Percentiles rank a stretch among this genome's conserved stretches.
These are phyloP conservation scores for Popillia japonica DNA, from an alignment of 1,140 invertebrate genomes.

Conservation along the genomic window DNA sequence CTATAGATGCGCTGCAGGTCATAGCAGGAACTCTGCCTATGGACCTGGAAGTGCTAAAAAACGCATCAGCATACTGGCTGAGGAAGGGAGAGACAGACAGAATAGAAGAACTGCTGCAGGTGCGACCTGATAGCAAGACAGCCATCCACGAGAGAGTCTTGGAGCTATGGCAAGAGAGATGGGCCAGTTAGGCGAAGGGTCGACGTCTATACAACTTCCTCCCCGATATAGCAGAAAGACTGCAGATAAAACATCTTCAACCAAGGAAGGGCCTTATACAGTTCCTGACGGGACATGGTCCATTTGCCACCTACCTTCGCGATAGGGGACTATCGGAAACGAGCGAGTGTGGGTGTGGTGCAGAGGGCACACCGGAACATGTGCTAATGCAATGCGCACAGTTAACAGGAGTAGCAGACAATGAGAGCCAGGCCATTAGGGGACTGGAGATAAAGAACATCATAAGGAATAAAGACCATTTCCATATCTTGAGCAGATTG, in stretches of 20 bases:
- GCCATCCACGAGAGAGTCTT: not conserved
- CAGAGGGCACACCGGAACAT: slow-evolving; percentile 8
- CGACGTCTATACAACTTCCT: slow-evolving; percentile 8
- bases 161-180: slow-evolving; percentile 8
- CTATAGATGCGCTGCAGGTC: slow-evolving; percentile 47
- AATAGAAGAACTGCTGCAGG: not conserved
- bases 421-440: not conserved
- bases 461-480: not conserved
- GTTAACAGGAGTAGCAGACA: not conserved
- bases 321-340: not conserved
- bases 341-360: not conserved
- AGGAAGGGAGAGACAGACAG: not conserved
- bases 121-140: not conserved
- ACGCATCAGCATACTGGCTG: not conserved
- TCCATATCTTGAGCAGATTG: not conserved
- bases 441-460: not conserved
- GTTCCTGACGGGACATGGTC: slow-evolving; percentile 12
- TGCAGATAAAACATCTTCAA: not conserved
- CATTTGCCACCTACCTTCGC: slow-evolving; percentile 17
- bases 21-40: not conserved
- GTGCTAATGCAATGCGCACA: not conserved
- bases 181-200: not conserved
- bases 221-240: not conserved
- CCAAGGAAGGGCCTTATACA: slow-evolving; percentile 1
- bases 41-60: slow-evolving; percentile 15